Percentiles rank a stretch among this genome's conserved stretches.
These are phyloP conservation scores for Gadus macrocephalus DNA, from an alignment of 2,113 vertebrate species.

Conservation along the genomic window DNA sequence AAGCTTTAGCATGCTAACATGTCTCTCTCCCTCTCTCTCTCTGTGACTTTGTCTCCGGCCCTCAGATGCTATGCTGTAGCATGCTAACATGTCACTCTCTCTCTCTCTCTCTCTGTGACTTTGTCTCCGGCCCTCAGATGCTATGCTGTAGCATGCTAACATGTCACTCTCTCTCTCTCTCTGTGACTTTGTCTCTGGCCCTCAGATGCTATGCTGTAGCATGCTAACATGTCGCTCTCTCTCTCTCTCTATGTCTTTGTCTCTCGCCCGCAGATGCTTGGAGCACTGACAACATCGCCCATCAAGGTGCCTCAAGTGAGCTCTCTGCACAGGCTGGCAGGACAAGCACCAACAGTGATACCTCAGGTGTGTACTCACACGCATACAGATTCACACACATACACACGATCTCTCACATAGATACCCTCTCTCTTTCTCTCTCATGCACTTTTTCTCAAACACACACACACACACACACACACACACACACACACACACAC, in stretches of 20 bases:
- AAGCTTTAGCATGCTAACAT: too few species aligned
- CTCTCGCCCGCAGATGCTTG: constrained; percentile 77
- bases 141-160: too few species aligned
- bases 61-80: too few species aligned
- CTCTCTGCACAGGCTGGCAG: constrained; percentile 94
- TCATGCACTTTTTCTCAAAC: neutral
- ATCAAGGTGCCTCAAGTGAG: constrained; percentile 97
- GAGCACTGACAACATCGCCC: constrained; percentile 86
- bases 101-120: neutral
- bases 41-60: too few species aligned
- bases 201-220: constrained; percentile 73
- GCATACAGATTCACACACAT: constrained; percentile 9
- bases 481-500: neutral
- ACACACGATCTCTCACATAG: neutral
- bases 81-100: too few species aligned
- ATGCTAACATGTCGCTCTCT: too few species aligned
- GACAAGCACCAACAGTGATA: constrained; percentile 91
- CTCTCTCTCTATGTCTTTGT: neutral
- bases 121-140: neutral
- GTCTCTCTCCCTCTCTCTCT: neutral
- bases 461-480: constrained; percentile 1
- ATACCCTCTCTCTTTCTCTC: too few species aligned
- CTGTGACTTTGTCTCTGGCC: neutral
- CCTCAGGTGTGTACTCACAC: constrained; percentile 84
- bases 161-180: too few species aligned